phyloP scores from a whole-genome alignment of 2,797 vertebrate species.

The Falco berigora region DNA sequence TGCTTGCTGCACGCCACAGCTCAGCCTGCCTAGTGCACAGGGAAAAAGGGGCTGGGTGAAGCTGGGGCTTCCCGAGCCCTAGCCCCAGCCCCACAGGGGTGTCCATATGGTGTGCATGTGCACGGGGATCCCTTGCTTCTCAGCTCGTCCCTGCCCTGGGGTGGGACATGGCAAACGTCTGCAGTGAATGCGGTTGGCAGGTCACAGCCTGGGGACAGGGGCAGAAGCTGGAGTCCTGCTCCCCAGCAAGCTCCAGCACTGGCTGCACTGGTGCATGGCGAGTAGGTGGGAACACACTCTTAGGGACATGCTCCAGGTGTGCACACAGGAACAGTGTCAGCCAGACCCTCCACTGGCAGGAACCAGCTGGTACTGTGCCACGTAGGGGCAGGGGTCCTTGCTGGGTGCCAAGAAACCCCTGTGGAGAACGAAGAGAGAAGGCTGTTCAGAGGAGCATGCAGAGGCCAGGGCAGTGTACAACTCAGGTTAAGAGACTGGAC shows the following conservation, averaged over 20 bases:
- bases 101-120: fast-evolving
- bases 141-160: background rate
- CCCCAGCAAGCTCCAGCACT: background rate
- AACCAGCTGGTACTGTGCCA: fast-evolving
- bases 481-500: background rate
- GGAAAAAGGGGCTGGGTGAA: background rate
- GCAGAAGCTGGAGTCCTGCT: background rate
- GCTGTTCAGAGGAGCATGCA: background rate
- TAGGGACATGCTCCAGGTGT: background rate
- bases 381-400: background rate
- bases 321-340: background rate
- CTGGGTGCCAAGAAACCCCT: background rate
- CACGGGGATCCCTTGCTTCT: background rate
- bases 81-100: background rate
- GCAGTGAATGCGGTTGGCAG: background rate
- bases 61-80: no score
- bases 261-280: background rate
- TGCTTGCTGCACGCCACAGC: background rate
- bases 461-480: background rate
- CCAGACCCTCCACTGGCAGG: background rate
- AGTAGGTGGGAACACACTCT: background rate
- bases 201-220: background rate
- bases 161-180: background rate
- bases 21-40: background rate
- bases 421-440: background rate